Base-by-base conservation (phyloP, 2,797 vertebrate genomes). In the Eupleurogrammus muticus region DNA sequence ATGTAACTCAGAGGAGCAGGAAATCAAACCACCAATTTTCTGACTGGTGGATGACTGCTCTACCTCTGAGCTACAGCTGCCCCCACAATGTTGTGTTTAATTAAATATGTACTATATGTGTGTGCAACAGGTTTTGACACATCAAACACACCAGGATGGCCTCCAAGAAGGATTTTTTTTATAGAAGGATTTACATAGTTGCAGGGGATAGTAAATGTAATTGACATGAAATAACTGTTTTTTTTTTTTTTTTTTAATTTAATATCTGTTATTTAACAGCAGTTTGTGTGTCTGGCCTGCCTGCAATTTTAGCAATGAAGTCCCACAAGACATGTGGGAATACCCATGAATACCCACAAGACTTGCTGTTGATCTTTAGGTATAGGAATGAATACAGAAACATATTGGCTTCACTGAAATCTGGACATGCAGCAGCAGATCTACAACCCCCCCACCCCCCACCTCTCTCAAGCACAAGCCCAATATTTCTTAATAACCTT, bases 401-500 rank as follows among this genome's bases (percentile, higher is more conserved):
- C 65, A 75, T 65, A 38, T 77, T 50, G 66, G 55, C 46, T 66
- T 70, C 47, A 44, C 8, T 69, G 35, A 72, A 60, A 68, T 64
- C 62, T 65, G 32, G 42, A 36, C 36, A 56, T 13, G 4, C 42
- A 47, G 17, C 55, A 19, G 0, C 46, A 5, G 5, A 17, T 21
- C 9, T 24, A 5, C 5, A 17, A 24, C 10, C 34, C 19, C 1
- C 10, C 2, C 17, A 3, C 35, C 12, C 11, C 19, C 6, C 9
- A 28, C 28, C 19, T 48, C 42, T 59, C 63, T 61, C 34, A 63
- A 72, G 19, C 61, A 53, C 9, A 52, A 59, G 48, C 72, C 40
- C 62, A 71, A 64, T 75, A 73, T 69, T 66, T 81, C 81, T 89
- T 70, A 79, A 58, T 87, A 85, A 81, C 82, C 81, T 87, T 90